phyloP scores from a whole-genome alignment of 2,797 vertebrate species.

The Delichon dasypus region DNA sequence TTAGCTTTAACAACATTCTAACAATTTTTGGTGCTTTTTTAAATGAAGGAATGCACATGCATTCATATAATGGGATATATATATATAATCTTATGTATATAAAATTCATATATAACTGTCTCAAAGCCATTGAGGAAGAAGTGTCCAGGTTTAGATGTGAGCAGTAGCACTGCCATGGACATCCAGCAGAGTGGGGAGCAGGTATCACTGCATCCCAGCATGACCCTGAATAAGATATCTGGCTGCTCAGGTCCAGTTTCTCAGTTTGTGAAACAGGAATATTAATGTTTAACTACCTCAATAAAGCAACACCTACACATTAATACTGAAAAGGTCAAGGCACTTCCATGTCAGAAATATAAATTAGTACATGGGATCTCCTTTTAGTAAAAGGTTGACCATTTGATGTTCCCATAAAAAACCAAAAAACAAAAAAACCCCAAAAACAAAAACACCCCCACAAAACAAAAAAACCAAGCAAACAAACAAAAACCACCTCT shows the following conservation, averaged over 20 bases:
- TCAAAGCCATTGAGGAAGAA: neutral
- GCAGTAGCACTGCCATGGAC: neutral
- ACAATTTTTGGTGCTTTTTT: neutral
- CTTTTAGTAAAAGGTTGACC: neutral
- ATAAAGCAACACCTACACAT: neutral
- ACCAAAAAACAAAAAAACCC: no score
- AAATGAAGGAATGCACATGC: fast-evolving
- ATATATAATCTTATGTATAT: no score
- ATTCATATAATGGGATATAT: fast-evolving
- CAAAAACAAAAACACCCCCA: no score
- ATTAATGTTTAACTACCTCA: conserved; percentile 41
- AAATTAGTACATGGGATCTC: neutral
- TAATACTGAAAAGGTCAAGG: neutral
- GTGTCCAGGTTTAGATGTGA: neutral
- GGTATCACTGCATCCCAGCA: neutral
- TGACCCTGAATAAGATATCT: neutral
- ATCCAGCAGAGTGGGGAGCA: neutral
- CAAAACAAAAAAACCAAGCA: no score
- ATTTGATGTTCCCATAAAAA: neutral
- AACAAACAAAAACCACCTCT: neutral
- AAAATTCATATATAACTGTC: no score
- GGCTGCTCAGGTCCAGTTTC: neutral
- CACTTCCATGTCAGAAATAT: neutral
- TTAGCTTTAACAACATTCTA: neutral
- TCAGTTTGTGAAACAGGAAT: conserved; percentile 22